phyloP scores from a whole-genome alignment of 2,888 invertebrate genomes.

The Tolmerus cingulatus region DNA sequence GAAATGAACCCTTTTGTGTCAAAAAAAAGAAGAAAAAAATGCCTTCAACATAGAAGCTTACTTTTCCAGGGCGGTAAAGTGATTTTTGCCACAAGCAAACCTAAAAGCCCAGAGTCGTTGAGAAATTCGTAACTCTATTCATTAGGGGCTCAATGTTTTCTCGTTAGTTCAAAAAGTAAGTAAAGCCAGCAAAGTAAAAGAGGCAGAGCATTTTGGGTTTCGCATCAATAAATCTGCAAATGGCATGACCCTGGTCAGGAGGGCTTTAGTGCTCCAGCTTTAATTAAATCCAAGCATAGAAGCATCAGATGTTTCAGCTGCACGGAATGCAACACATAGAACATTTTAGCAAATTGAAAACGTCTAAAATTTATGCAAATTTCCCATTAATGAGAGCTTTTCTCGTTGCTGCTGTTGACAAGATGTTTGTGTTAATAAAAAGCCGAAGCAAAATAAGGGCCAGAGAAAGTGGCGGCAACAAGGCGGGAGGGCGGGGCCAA shows the following conservation, averaged over 20 bases:
- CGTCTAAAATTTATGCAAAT: slow-evolving; percentile 16
- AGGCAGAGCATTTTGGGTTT: neutral
- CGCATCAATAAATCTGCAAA: neutral
- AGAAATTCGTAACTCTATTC: neutral
- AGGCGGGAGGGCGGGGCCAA: neutral
- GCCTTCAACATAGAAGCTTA: neutral
- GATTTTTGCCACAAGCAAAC: neutral
- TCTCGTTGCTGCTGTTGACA: slow-evolving; percentile 12
- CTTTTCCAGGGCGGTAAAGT: neutral
- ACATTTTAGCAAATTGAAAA: slow-evolving; percentile 6
- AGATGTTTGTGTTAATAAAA: slow-evolving; percentile 22
- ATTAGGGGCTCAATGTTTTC: neutral
- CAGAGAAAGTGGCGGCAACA: neutral
- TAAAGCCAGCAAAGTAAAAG: neutral
- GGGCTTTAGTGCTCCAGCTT: neutral
- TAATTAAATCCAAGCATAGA: neutral
- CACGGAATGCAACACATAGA: neutral
- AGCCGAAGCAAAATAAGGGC: neutral
- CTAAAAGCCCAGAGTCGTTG: neutral
- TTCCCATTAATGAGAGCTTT: slow-evolving; percentile 18
- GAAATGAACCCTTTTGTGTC: too few relatives aligned
- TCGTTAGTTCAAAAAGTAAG: neutral
- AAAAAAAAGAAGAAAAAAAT: too few relatives aligned
- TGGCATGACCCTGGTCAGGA: neutral
- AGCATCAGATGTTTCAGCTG: neutral